Base-by-base conservation (phyloP, 2,797 vertebrate species). In the Rhabdophis nuchalis region DNA sequence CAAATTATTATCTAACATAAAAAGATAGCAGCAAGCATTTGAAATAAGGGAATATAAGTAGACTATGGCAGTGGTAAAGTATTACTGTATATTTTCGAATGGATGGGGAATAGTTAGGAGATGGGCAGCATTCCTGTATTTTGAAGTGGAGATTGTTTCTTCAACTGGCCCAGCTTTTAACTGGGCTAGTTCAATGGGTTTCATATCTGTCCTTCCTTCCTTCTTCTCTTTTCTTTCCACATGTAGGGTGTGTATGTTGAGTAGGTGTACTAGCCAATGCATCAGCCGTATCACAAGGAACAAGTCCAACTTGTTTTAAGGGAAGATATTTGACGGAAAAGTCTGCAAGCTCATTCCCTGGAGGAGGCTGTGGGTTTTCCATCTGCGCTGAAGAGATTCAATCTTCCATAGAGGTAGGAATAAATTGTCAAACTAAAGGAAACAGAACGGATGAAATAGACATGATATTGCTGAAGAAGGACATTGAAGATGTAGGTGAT, bases 281-380 rank as follows among this genome's bases (percentile, higher is more conserved):
- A 4, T 87, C 23, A 87, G n/a, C 16, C 8, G 64, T 90, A 50
- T 56, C 13, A 72, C 29, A 16, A 27, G 10, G 56, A 90, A 92
- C 92, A 72, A 58, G 92, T 90, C 61, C 85, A 86, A 58, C 92
- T 50, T 52, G 92, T 92, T 92, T 64, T 57, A 53, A 92, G 32
- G 18, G 88, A 92, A 46, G 85, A 16, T 18, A 52, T 90, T 58
- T 89, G 89, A 58, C 25, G 1, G 9, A 85, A 64, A n/a, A 52
- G 60, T 87, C 50, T 58, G 60, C 60, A 82, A 68, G 11, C 58
- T 72, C 50, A 93, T 85, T 93, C 27, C 25, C 3, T 54, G 16
- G 8, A 54, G 46, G 86, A 88, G 86, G 12, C 86, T 88, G 6
- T 7, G 5, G 36, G 27, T 32, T n/a, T 88, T 88, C 41, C n/a